These are phyloP conservation scores for Pentalonia nigronervosa DNA, from an alignment of 1,140 invertebrate genomes.

Conservation along the genomic window DNA sequence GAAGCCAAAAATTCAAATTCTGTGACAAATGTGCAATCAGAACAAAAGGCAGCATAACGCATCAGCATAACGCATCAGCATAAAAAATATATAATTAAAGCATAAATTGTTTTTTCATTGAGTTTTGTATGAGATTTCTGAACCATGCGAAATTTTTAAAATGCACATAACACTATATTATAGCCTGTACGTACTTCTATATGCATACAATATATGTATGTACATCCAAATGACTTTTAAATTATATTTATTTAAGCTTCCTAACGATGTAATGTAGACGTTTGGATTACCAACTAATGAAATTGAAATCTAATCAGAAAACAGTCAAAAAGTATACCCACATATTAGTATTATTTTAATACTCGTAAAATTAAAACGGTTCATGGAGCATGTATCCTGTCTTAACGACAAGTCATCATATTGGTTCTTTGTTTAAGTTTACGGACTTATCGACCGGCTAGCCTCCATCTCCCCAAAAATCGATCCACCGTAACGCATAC, in stretches of 20 bases:
- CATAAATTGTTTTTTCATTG: slow-evolving; percentile 44
- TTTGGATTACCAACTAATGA: background rate
- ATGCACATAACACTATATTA: slow-evolving; percentile 2
- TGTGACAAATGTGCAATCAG: background rate
- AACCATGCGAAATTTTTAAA: slow-evolving; percentile 35
- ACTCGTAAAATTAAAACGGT: background rate
- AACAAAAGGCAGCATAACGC: background rate
- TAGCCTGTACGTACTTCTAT: no score
- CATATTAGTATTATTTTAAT: background rate
- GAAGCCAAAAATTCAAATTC: background rate
- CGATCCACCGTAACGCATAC: slow-evolving; percentile 36
- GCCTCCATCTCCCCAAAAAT: background rate
- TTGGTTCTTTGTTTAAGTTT: slow-evolving; percentile 8
- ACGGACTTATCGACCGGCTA: background rate
- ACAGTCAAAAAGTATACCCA: background rate
- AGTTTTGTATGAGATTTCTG: background rate
- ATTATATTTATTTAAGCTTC: background rate
- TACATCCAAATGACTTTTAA: background rate
- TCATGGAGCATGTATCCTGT: slow-evolving; percentile 52
- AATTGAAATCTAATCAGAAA: background rate
- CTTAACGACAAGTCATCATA: slow-evolving; percentile 24
- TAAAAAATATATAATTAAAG: slow-evolving; percentile 23
- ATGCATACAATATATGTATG: no score
- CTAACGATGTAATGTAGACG: background rate
- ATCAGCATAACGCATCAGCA: background rate